Percentiles rank a stretch among this genome's conserved stretches.
phyloP scores from a whole-genome alignment of 2,113 vertebrate genomes.

The Astatotilapia flaviijosephi region DNA sequence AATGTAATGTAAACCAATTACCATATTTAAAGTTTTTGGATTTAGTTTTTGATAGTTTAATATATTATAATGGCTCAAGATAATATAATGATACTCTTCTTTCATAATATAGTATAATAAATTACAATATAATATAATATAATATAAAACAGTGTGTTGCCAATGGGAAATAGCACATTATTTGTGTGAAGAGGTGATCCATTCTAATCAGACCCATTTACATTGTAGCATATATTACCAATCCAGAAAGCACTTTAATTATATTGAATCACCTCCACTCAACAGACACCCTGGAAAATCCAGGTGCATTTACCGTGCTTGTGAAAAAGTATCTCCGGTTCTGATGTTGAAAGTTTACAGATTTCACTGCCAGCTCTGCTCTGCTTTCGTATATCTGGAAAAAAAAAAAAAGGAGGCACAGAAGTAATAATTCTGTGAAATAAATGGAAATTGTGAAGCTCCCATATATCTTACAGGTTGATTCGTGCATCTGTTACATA shows the following conservation, averaged over 20 bases:
- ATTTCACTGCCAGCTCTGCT: background rate
- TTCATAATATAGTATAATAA: background rate
- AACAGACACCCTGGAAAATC: background rate
- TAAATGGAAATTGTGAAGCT: background rate
- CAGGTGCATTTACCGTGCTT: background rate
- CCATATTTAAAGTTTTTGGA: slow-evolving; percentile 5
- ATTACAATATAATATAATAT: background rate
- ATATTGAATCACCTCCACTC: background rate
- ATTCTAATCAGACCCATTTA: background rate
- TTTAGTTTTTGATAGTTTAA: background rate
- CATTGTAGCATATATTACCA: background rate
- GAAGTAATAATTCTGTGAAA: background rate
- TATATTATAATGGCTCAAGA: background rate
- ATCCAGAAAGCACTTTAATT: background rate
- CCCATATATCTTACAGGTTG: background rate
- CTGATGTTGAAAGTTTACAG: background rate
- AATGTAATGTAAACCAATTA: slow-evolving; percentile 12
- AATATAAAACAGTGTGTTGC: background rate
- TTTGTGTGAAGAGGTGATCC: background rate
- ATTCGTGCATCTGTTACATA: slow-evolving; percentile 30
- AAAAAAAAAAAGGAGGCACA: background rate
- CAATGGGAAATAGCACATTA: background rate
- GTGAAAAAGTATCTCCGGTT: background rate
- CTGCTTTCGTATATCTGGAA: background rate
- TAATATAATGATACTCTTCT: background rate